Base-by-base conservation (phyloP, 2,113 vertebrate genomes). In the Diglossa brunneiventris region DNA sequence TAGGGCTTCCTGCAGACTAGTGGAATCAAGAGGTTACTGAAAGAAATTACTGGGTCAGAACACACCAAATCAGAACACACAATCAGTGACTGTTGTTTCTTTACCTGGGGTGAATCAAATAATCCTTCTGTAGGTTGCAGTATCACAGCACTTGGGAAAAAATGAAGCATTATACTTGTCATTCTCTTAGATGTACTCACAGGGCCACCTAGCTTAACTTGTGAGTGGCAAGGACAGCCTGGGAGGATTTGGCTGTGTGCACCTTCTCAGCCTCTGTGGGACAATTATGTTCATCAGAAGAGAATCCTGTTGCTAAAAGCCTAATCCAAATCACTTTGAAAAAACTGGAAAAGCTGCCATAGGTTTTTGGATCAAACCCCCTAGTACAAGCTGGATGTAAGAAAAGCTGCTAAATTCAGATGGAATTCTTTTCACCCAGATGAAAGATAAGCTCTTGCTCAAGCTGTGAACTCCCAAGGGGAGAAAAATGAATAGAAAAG, bases 391-490 rank as follows among this genome's bases (percentile, higher is more conserved):
- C 52, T 92, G 62, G 52, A 94, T 94, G 74, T 69, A 92, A 83
- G 83, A 89, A 95, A 87, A 92, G 49, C 87, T 87, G 73, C 53
- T 75, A 73, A 95, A 95, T 94, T 91, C 80, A 41, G 61, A 41
- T 46, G 30, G 46, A 81, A 53, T 82, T 82, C 69, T 92, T 95
- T 89, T 95, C 73, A 94, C 73, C 70, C 41, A n/a, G 66, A 73
- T 95, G 73, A 97, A 91, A 87, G 83, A 72, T 61, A 88, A 95
- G 39, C 64, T 92, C 68, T 69, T 83, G 55, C 55, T 86, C 75
- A 83, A 94, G 33, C 72, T 92, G 79, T 86, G 92, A 86, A 33
- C 50, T 89, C 92, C 58, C 47, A 42, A 70, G 17, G 42, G 74
- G 46, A 69, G 79, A 46, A 83, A 83, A 94, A 85, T 58, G 41